These are phyloP conservation scores for Rhagologus leucostigma DNA, from an alignment of 2,113 vertebrate genomes.

Conservation along the genomic window DNA sequence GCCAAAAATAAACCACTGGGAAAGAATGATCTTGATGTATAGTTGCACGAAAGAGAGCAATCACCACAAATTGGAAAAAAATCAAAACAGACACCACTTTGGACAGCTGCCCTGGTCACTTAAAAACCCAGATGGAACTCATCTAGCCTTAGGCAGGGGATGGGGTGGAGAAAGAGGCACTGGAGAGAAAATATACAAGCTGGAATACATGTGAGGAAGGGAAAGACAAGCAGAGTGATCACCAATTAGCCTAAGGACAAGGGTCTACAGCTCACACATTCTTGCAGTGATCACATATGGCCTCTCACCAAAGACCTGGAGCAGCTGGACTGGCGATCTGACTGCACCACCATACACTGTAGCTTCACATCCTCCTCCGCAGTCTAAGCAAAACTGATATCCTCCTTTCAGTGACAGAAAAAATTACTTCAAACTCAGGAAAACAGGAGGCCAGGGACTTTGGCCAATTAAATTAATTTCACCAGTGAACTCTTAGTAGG, in stretches of 20 bases:
- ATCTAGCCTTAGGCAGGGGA: neutral
- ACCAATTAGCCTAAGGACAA: constrained; percentile 12
- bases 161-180: neutral
- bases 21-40: neutral
- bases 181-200: neutral
- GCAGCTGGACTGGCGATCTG: neutral
- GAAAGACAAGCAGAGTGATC: constrained; percentile 15
- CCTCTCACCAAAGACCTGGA: constrained; percentile 8
- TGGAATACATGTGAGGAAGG: neutral
- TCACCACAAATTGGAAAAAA: constrained; percentile 35
- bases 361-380: neutral
- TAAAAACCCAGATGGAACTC: constrained; percentile 50
- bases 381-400: neutral
- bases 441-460: neutral
- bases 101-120: constrained; percentile 18
- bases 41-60: constrained; percentile 14
- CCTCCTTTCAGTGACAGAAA: neutral
- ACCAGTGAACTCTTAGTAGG: neutral
- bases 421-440: neutral
- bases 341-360: neutral
- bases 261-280: neutral
- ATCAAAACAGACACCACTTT: constrained; percentile 22
- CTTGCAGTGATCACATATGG: constrained; percentile 3
- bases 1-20: constrained; percentile 4
- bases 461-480: neutral